Conservation (phyloP, 1,140 invertebrate genomes). For the Drosophila ohnishii region DNA sequence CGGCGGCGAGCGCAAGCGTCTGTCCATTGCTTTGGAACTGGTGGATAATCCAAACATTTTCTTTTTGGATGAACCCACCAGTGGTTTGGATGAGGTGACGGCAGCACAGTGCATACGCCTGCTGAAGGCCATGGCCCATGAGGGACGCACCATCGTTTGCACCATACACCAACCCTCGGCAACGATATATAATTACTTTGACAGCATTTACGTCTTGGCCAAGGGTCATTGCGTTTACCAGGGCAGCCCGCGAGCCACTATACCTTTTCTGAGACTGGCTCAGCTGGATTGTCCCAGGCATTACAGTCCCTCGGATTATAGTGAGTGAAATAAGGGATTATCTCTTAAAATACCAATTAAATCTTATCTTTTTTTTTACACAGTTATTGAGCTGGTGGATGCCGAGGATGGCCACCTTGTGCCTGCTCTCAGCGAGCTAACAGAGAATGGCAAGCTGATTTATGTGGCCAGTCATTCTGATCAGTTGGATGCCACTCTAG, state of each 20-base stretch:
- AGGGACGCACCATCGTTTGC: conserved; percentile 90
- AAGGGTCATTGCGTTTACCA: conserved; percentile 90
- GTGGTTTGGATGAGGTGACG: conserved; percentile 93
- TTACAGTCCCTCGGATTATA: conserved; percentile 93
- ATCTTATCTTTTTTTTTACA: no score
- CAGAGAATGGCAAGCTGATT: conserved; percentile 83
- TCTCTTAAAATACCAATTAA: not conserved
- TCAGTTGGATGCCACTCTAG: conserved; percentile 18
- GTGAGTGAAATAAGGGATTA: conserved; percentile 80
- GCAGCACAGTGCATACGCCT: conserved; percentile 92
- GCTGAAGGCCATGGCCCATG: conserved; percentile 86
- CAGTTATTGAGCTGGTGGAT: conserved; percentile 84
- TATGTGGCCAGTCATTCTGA: conserved; percentile 42
- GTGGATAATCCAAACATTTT: conserved; percentile 93
- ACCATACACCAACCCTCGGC: conserved; percentile 93
- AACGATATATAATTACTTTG: conserved; percentile 93
- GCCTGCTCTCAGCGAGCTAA: conserved; percentile 83
- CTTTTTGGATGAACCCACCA: conserved; percentile 89
- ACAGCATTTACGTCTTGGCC: conserved; percentile 88
- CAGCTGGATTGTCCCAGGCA: conserved; percentile 89
- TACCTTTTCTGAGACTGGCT: conserved; percentile 88
- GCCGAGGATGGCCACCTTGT: conserved; percentile 72
- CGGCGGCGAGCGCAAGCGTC: conserved; percentile 90
- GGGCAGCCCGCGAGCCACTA: conserved; percentile 87
- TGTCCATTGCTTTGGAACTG: conserved; percentile 92